Percentiles rank a stretch among this genome's conserved stretches.
phyloP scores from a whole-genome alignment of 1,140 invertebrate species.

The Drosophila albomicans region DNA sequence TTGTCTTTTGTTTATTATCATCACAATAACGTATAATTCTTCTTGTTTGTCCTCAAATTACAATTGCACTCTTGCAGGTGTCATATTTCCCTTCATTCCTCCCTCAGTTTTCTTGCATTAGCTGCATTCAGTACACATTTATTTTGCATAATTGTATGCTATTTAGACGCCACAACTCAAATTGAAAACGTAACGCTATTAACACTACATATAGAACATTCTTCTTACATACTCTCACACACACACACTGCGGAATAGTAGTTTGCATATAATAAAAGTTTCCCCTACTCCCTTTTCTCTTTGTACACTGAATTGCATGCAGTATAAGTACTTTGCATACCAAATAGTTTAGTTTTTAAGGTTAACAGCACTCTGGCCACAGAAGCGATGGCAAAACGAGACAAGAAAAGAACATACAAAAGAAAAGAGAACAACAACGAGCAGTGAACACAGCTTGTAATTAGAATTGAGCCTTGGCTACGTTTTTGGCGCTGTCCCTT shows the following conservation, averaged over 20 bases:
- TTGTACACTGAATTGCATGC: conserved; percentile 44
- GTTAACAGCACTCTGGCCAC: conserved; percentile 54
- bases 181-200: conserved; percentile 74
- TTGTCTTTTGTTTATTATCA: too few relatives aligned
- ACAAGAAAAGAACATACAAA: conserved; percentile 15
- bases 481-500: conserved; percentile 65
- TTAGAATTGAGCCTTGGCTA: conserved; percentile 68
- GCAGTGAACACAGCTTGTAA: conserved; percentile 49
- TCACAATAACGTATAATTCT: too few relatives aligned
- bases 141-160: conserved; percentile 64
- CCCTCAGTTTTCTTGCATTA: background rate
- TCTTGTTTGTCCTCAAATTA: too few relatives aligned
- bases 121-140: conserved; percentile 37
- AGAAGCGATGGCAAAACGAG: conserved; percentile 7
- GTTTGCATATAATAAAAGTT: conserved; percentile 70
- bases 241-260: conserved; percentile 12
- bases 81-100: background rate
- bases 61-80: too few relatives aligned
- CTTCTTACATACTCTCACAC: conserved; percentile 10
- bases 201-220: conserved; percentile 51
- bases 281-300: background rate
- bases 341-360: conserved; percentile 69
- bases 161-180: conserved; percentile 62
- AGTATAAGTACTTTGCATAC: conserved; percentile 72
- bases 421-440: background rate